These are phyloP conservation scores for Gambusia yucatana DNA, from an alignment of 2,797 vertebrate genomes.

Conservation along the genomic window DNA sequence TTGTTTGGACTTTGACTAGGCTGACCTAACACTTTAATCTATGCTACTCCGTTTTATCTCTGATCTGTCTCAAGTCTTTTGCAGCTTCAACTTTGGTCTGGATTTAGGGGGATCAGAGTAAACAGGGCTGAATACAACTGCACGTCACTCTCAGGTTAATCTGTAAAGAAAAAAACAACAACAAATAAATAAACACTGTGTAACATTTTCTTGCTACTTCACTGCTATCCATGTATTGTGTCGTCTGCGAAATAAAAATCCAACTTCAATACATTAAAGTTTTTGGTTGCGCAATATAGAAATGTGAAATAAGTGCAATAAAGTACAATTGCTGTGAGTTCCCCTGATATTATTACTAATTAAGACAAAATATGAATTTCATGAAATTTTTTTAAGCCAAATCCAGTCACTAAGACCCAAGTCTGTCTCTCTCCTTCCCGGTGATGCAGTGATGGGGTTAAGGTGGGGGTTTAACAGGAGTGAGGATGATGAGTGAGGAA, in stretches of 20 bases:
- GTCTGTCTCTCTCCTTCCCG: constrained; percentile 58
- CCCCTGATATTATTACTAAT: background rate
- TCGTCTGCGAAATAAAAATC: background rate
- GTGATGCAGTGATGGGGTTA: constrained; percentile 41
- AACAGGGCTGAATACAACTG: background rate
- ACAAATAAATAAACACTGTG: background rate
- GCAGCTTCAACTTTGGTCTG: background rate
- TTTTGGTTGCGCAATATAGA: background rate
- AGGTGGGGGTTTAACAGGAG: background rate
- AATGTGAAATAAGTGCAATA: background rate
- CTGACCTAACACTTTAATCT: background rate
- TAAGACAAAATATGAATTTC: background rate
- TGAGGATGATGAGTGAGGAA: constrained; percentile 35
- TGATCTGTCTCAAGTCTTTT: background rate
- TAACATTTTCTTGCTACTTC: background rate
- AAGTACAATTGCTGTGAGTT: background rate
- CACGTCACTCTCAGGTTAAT: background rate
- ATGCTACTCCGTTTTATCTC: background rate
- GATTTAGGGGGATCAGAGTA: background rate
- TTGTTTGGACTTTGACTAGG: background rate
- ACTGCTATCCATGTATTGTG: background rate
- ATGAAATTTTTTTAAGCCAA: background rate
- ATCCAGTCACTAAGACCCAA: constrained; percentile 55
- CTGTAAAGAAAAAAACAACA: background rate
- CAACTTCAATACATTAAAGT: background rate